Evolutionary conservation across 2,113 vertebrate species (phyloP).

Genomic region (Anguilla rostrata): DNA sequence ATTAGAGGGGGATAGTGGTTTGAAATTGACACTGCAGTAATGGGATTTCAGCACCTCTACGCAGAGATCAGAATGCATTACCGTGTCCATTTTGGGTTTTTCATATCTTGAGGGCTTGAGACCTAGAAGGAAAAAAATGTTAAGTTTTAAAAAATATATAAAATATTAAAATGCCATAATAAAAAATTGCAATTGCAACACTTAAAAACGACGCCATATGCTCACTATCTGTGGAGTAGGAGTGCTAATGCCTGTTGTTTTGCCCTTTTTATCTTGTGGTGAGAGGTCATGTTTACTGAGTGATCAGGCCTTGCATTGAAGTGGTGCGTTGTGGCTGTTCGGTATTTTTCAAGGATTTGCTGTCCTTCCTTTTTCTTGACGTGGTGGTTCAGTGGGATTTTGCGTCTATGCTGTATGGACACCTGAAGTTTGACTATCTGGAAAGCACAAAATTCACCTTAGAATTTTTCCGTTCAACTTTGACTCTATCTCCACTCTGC

Average conservation of each 20-base stretch:
- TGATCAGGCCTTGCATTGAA: background rate
- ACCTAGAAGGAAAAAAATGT: background rate
- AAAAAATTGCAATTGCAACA: background rate
- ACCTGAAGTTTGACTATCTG: background rate
- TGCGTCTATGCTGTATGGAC: background rate
- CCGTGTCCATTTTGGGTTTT: background rate
- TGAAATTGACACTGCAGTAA: constrained; percentile 21
- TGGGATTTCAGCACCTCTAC: constrained; percentile 13
- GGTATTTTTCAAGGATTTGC: background rate
- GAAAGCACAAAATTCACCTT: background rate
- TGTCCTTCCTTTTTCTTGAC: background rate
- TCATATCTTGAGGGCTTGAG: background rate
- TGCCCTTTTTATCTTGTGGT: background rate
- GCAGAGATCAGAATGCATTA: background rate
- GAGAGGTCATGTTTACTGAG: background rate
- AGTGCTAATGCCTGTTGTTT: background rate
- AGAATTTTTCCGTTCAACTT: background rate
- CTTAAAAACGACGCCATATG: background rate
- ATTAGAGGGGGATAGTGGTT: constrained; percentile 26
- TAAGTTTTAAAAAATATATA: background rate
- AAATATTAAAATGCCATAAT: background rate
- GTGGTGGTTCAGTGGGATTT: background rate
- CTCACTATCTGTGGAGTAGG: too few relatives aligned
- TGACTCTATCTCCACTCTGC: background rate
- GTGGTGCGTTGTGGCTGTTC: background rate